Conservation (phyloP, 2,888 invertebrate genomes). For the Amaurobius ferox region DNA sequence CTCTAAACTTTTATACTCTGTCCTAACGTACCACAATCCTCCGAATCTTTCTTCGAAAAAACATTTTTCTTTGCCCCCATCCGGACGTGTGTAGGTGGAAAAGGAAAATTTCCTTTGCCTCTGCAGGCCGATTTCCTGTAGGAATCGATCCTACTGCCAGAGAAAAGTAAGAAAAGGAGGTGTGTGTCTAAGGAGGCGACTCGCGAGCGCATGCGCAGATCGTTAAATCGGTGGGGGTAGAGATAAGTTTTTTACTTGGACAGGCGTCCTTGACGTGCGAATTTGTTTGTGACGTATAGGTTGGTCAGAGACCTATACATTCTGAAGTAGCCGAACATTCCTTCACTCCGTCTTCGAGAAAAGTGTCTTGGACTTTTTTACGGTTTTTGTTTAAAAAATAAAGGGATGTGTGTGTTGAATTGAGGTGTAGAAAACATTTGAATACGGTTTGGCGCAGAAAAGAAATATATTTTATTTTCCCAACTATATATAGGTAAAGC, state of each 20-base stretch:
- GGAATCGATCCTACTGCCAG: conserved; percentile 37
- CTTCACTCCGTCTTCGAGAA: not conserved
- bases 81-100: conserved; percentile 18
- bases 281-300: conserved; percentile 49
- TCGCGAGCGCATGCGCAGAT: conserved; percentile 20
- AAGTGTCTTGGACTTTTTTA: not conserved
- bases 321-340: conserved; percentile 7
- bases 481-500: too few relatives aligned
- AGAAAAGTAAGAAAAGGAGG: not conserved
- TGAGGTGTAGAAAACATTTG: not conserved
- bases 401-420: not conserved
- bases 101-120: conserved; percentile 21
- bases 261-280: conserved; percentile 52
- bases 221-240: not conserved
- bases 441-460: too few relatives aligned
- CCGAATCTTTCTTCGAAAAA: not conserved
- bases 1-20: not conserved
- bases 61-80: not conserved
- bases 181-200: not conserved
- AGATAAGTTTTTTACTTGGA: conserved; percentile 33
- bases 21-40: not conserved
- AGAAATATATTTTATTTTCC: too few relatives aligned
- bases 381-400: not conserved
- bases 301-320: conserved; percentile 15
- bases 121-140: conserved; percentile 18